A percentile compares a stretch with the other conserved stretches of the same genome.
These are phyloP conservation scores for Dryobates pubescens DNA, from an alignment of 2,797 vertebrate genomes.

Conservation along the genomic window DNA sequence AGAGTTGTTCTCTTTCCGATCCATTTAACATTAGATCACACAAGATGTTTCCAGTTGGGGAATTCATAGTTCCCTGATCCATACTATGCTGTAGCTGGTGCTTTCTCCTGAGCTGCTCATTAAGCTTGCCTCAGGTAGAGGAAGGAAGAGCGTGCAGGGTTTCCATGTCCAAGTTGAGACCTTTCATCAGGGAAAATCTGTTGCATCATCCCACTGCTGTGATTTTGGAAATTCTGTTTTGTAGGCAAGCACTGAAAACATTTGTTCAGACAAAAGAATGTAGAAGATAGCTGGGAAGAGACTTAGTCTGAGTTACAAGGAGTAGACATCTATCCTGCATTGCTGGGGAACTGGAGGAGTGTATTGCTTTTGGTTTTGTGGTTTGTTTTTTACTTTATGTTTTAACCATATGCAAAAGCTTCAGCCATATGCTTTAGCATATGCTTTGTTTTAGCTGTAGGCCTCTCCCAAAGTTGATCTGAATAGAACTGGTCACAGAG, in stretches of 20 bases:
- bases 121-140: not conserved
- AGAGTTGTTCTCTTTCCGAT: not conserved
- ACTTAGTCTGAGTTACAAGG: not conserved
- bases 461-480: not conserved
- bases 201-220: not conserved
- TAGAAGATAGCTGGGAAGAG: not conserved
- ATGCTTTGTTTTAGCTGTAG: not conserved
- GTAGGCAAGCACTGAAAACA: not conserved
- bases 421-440: not conserved
- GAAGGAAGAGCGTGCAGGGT: not conserved
- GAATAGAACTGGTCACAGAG: not conserved
- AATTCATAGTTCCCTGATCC: not conserved
- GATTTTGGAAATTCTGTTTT: not conserved
- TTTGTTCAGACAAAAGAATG: not conserved
- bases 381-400: not conserved
- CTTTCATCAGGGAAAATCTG: not conserved
- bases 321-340: not conserved
- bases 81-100: accelerated
- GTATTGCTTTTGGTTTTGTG: not conserved
- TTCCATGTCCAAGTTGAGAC: not conserved
- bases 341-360: not conserved
- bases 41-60: not conserved
- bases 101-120: not conserved
- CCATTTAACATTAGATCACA: not conserved
- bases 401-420: not conserved